A percentile compares a stretch with the other conserved stretches of the same genome.
Evolutionary conservation across 2,888 invertebrate species (phyloP).

Genomic region (Blastobasis adustella): DNA sequence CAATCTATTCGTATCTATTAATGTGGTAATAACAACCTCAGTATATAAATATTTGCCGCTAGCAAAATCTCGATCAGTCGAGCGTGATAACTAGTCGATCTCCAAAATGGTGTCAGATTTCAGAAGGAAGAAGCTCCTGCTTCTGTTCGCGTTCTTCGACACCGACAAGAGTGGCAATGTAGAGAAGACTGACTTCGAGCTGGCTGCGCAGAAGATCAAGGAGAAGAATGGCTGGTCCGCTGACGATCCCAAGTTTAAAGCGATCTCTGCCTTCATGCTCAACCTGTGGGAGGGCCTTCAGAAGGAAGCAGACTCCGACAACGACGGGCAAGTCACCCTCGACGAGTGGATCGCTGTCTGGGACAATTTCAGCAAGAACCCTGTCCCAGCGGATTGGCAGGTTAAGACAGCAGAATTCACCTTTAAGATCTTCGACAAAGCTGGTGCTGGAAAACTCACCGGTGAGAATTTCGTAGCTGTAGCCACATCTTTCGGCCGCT

Average conservation of each 20-base stretch:
- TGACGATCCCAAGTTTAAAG: conserved; percentile 81
- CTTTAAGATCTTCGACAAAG: conserved; percentile 90
- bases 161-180: conserved; percentile 91
- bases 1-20: too few relatives aligned
- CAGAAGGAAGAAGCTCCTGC: conserved; percentile 89
- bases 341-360: conserved; percentile 89
- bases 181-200: conserved; percentile 89
- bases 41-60: too few relatives aligned
- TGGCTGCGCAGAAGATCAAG: conserved; percentile 89
- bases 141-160: conserved; percentile 92
- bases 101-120: conserved; percentile 82
- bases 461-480: conserved; percentile 87
- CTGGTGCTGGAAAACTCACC: conserved; percentile 84
- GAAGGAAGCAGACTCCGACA: conserved; percentile 82
- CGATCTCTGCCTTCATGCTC: conserved; percentile 67
- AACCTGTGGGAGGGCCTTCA: conserved; percentile 85
- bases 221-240: conserved; percentile 84
- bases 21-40: too few relatives aligned
- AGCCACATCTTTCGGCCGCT: conserved; percentile 84
- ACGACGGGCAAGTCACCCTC: conserved; percentile 85
- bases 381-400: conserved; percentile 79
- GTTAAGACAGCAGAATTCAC: conserved; percentile 88
- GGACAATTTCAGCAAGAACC: conserved; percentile 78
- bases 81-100: too few relatives aligned
- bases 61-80: too few relatives aligned